Conservation (phyloP, 1,140 invertebrate genomes). For the Stegodyphus dumicola region DNA sequence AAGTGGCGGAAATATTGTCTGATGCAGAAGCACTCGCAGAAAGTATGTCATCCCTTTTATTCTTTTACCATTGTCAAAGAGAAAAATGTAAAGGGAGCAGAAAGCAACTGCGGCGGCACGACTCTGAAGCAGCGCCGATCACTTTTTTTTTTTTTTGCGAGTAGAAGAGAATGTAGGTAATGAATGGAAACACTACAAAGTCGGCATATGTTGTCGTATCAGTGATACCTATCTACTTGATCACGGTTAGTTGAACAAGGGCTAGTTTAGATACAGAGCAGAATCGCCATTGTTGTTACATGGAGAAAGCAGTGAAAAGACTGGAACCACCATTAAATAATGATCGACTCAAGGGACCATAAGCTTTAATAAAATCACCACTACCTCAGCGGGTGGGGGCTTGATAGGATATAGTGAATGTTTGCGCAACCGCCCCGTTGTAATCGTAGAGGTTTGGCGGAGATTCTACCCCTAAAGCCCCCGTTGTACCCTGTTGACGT, state of each 20-base stretch:
- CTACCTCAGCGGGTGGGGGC: constrained; percentile 49
- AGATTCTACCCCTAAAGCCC: not conserved
- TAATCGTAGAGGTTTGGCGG: constrained; percentile 45
- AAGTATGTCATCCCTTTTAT: too few relatives aligned
- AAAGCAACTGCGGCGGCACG: too few relatives aligned
- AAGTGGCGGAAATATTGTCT: too few relatives aligned
- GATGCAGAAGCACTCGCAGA: too few relatives aligned
- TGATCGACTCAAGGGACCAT: constrained; percentile 49
- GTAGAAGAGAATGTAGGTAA: not conserved
- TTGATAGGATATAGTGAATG: constrained; percentile 51
- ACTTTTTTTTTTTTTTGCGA: not conserved
- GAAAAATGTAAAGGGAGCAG: too few relatives aligned
- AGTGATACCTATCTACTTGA: constrained; percentile 47
- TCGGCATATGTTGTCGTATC: constrained; percentile 55
- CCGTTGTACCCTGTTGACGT: constrained; percentile 39
- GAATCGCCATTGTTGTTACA: constrained; percentile 27
- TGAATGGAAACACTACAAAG: constrained; percentile 35
- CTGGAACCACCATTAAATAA: constrained; percentile 56
- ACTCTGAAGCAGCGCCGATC: not conserved
- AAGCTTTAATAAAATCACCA: constrained; percentile 56
- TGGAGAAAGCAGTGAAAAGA: constrained; percentile 44
- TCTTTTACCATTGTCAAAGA: too few relatives aligned
- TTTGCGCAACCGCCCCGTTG: constrained; percentile 49
- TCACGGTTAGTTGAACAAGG: constrained; percentile 47
- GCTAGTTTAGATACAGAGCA: not conserved